Evolutionary conservation across 2,888 invertebrate genomes (phyloP), one percentile per base, ranked within the genome.

Genomic region (Ectemnius continuus): DNA sequence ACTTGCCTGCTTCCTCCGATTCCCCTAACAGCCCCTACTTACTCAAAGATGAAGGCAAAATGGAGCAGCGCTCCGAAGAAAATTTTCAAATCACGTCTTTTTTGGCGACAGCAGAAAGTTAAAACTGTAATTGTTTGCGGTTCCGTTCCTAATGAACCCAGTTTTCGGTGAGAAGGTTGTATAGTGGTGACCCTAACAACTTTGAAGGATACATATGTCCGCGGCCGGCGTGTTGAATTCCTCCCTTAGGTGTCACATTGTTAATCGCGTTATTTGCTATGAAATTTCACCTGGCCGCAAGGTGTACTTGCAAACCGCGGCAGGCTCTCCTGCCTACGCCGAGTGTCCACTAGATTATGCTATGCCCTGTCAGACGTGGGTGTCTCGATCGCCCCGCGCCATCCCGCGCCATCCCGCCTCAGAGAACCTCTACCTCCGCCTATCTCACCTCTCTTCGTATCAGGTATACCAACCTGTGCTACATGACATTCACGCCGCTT

Each of bases 341-440:
- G 63, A 75, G 71, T 70, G 79, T 83, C 82, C 82, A 46, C 57
- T 72, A 73, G 77, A 85, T 85, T 80, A 83, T 70, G 83, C 79
- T 78, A 80, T 76, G 79, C 64, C 81, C 68, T 73, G 82, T 80
- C 80, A 74, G 70, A 79, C 81, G 85, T 84, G 83, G 85, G 85
- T 85, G 84, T 83, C 61, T 75, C 52, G 60, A 73, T 60, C 68
- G 68, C 75, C 70, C 67, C 59, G 63, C 48, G 8, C n/a, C 23
- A 23, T 3, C 70, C 67, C 59, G 63, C 48, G 8, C n/a, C 23
- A 23, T 3, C 23, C 23, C 23, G 2, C 23, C 23, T 23, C 23
- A 3, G 23, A 23, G 3, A 23, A 23, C 23, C 23, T 23, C 23
- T 23, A 23, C 23, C 16, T 52, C 14, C 71, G 61, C 72, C 64